Percentiles rank a stretch among this genome's conserved stretches.
Evolutionary conservation across 2,888 invertebrate genomes (phyloP).

Genomic region (Thereva unica): DNA sequence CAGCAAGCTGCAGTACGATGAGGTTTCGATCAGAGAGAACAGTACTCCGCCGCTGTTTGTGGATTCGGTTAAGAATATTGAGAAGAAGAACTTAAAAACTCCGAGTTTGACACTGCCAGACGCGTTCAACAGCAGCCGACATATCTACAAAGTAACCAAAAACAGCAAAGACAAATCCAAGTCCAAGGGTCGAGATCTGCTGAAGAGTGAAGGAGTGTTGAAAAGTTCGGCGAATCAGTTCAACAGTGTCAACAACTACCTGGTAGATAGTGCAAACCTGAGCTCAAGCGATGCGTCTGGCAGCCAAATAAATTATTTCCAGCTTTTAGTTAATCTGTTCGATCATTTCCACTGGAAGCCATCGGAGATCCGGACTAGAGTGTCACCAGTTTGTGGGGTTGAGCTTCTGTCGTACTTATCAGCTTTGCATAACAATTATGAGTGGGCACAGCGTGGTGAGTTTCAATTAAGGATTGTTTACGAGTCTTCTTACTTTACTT

Average conservation of each 20-base stretch:
- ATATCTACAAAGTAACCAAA: conserved; percentile 52
- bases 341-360: conserved; percentile 58
- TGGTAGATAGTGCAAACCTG: not conserved
- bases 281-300: not conserved
- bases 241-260: conserved; percentile 53
- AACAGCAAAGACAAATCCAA: conserved; percentile 51
- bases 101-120: not conserved
- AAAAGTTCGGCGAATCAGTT: conserved; percentile 50
- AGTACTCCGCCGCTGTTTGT: conserved; percentile 5
- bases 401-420: conserved; percentile 64
- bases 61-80: not conserved
- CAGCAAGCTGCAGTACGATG: conserved; percentile 28
- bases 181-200: conserved; percentile 50
- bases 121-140: conserved; percentile 44
- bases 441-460: conserved; percentile 82
- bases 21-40: conserved; percentile 3
- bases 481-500: conserved; percentile 1
- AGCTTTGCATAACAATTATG: conserved; percentile 64
- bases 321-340: conserved; percentile 53
- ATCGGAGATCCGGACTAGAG: conserved; percentile 55
- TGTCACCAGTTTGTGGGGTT: conserved; percentile 62
- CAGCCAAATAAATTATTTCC: conserved; percentile 15
- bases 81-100: not conserved
- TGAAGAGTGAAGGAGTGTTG: conserved; percentile 51
- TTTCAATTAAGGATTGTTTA: conserved; percentile 45